These are phyloP conservation scores for Agrochola lota DNA, from an alignment of 2,888 invertebrate species.

Conservation along the genomic window DNA sequence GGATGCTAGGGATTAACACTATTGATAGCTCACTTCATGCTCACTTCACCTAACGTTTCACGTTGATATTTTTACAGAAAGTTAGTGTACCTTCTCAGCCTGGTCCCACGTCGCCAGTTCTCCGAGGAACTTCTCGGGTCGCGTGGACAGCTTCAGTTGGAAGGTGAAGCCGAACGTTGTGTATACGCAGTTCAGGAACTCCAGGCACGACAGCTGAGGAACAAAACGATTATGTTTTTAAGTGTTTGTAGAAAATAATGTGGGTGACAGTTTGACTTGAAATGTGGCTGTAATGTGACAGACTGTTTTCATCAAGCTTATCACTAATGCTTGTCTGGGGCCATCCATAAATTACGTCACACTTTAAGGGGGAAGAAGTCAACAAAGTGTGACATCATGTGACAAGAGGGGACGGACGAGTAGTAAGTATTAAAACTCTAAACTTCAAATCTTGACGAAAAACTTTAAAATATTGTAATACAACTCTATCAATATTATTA, in stretches of 20 bases:
- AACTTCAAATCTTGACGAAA: neutral
- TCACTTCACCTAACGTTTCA: too few species aligned
- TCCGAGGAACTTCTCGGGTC: constrained; percentile 98
- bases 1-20: too few species aligned
- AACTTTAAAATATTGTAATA: neutral
- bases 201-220: constrained; percentile 91
- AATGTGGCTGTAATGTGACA: neutral
- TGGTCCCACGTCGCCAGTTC: constrained; percentile 97
- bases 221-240: neutral
- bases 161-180: constrained; percentile 98
- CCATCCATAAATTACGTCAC: too few species aligned
- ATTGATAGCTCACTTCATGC: too few species aligned
- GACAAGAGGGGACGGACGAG: too few species aligned
- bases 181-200: constrained; percentile 97
- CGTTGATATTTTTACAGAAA: too few species aligned
- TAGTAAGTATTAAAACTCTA: too few species aligned
- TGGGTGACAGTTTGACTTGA: neutral
- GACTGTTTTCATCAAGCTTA: neutral
- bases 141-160: constrained; percentile 97
- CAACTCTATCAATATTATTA: neutral
- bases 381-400: too few species aligned
- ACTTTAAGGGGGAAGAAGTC: too few species aligned
- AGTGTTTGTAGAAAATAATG: neutral
- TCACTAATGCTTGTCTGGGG: neutral
- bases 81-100: constrained; percentile 94